Percentiles rank a stretch among this genome's conserved stretches.
These are phyloP conservation scores for Pseudomyrmex dendroicus DNA, from an alignment of 1,140 invertebrate genomes.

Conservation along the genomic window DNA sequence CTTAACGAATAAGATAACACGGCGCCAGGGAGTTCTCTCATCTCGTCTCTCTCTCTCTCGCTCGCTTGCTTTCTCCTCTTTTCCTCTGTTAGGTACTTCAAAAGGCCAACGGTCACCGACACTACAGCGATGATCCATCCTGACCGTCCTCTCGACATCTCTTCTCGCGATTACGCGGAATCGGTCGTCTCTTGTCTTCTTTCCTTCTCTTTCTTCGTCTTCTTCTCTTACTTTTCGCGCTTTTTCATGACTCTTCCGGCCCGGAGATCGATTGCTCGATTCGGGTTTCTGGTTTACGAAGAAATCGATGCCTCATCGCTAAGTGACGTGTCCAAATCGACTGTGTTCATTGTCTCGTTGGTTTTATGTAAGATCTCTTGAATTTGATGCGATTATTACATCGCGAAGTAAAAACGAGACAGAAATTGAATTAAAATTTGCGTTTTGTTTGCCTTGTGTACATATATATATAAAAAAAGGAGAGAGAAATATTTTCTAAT, in stretches of 20 bases:
- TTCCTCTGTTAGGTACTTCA: neutral
- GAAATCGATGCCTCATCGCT: neutral
- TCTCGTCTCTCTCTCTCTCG: neutral
- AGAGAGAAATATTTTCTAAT: neutral
- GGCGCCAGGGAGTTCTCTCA: conserved; percentile 78
- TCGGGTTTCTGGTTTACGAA: conserved; percentile 5
- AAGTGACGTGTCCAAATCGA: conserved; percentile 13
- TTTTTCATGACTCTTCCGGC: conserved; percentile 54
- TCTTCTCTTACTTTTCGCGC: conserved; percentile 12
- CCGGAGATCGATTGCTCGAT: conserved; percentile 19
- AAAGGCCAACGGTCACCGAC: conserved; percentile 81
- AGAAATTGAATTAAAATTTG: neutral
- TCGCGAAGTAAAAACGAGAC: neutral
- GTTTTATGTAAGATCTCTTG: neutral
- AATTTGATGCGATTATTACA: neutral
- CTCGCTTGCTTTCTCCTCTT: neutral
- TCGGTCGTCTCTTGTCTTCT: conserved; percentile 39
- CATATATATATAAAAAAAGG: neutral
- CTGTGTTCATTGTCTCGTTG: neutral
- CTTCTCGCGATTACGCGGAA: conserved; percentile 66
- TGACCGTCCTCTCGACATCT: conserved; percentile 46
- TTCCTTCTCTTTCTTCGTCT: conserved; percentile 2
- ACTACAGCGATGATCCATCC: conserved; percentile 70
- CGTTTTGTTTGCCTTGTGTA: too few relatives aligned
- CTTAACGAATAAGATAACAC: conserved; percentile 83